Conservation (phyloP, 2,888 invertebrate genomes). For the Papilio gigon region DNA sequence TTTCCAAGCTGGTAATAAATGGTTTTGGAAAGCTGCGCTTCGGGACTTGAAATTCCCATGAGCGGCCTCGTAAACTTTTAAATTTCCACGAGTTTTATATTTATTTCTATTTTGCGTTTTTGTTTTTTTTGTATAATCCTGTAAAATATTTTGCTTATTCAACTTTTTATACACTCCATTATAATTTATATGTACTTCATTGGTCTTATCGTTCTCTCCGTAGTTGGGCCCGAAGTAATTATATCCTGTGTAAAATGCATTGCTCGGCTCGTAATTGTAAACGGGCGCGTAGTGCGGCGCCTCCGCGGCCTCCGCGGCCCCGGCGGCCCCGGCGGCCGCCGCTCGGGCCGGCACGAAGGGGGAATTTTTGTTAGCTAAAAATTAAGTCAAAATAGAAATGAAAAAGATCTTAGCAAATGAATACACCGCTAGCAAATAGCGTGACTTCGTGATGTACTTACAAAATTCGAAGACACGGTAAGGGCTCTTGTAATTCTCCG, state of each 20-base stretch:
- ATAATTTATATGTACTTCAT: neutral
- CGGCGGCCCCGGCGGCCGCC: too few relatives aligned
- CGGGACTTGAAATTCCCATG: neutral
- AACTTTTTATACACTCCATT: slow-evolving; percentile 1
- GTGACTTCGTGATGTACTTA: slow-evolving; percentile 56
- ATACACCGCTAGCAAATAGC: too few relatives aligned
- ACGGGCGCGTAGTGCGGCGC: slow-evolving; percentile 56
- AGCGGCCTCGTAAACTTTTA: slow-evolving; percentile 2
- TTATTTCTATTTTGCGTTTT: slow-evolving; percentile 26
- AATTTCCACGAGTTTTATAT: slow-evolving; percentile 17
- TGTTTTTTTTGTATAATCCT: slow-evolving; percentile 7
- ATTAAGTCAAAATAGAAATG: slow-evolving; percentile 13
- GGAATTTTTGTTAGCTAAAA: slow-evolving; percentile 50
- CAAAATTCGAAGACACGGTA: slow-evolving; percentile 63
- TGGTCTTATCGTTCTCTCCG: slow-evolving; percentile 41
- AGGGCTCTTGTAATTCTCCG: slow-evolving; percentile 38
- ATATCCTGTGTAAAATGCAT: slow-evolving; percentile 59
- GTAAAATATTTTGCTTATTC: slow-evolving; percentile 14
- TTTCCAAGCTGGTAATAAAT: slow-evolving; percentile 26
- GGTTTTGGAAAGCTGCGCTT: neutral
- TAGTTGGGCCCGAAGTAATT: slow-evolving; percentile 59
- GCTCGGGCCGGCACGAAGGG: slow-evolving; percentile 43
- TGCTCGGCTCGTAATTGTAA: slow-evolving; percentile 56
- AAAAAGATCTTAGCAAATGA: too few relatives aligned
- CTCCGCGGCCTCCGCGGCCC: too few relatives aligned